Evolutionary conservation across 2,888 invertebrate genomes (phyloP), one percentile per base, ranked within the genome.

Genomic region (Lottia scabra): DNA sequence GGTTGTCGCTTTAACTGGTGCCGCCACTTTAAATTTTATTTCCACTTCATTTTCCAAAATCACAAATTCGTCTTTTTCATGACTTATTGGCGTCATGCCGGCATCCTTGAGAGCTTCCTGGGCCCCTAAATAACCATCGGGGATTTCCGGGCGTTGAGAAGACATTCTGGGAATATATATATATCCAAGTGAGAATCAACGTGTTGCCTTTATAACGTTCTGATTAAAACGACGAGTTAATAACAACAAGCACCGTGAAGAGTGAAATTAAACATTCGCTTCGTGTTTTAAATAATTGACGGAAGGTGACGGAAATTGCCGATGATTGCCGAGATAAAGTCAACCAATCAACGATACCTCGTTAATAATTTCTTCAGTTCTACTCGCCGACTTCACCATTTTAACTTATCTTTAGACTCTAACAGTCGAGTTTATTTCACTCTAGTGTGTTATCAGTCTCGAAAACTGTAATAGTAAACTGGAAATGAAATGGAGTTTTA

Each of bases 1-100:
- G 38, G 78, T 78, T 5, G 83, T 83, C 13, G 79, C 80, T 56
- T 56, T 56, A 19, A 56, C 56, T 23, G 56, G 56, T 8, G 56
- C 56, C 6, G 56, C 10, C 19, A 56, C 56, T 10, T 56, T 23
- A 23, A 56, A 56, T 12, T 56, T 56, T 23, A 56, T 56, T 19
- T 56, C 56, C 10, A 56, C 56, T 1, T 56, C 56, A 19, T 56
- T 56, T 19, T 56, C 56, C 56, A 56, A 19, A 56, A 56, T 56
- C n/a, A 56, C 56, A 56, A 56, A 56, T n/a, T 56, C 56, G 13
- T n/a, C 56, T 1, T 56, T 56, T 56, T 56, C 23, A 15, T 56
- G 56, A 10, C 19, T 19, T 56, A 12, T 19, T 56, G 56, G 56
- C 56, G 56, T 19, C 56, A 56, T 56, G 19, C 56, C 56, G 19